Evolutionary conservation across 2,888 invertebrate species (phyloP).

Genomic region (Oxycera nigricornis): DNA sequence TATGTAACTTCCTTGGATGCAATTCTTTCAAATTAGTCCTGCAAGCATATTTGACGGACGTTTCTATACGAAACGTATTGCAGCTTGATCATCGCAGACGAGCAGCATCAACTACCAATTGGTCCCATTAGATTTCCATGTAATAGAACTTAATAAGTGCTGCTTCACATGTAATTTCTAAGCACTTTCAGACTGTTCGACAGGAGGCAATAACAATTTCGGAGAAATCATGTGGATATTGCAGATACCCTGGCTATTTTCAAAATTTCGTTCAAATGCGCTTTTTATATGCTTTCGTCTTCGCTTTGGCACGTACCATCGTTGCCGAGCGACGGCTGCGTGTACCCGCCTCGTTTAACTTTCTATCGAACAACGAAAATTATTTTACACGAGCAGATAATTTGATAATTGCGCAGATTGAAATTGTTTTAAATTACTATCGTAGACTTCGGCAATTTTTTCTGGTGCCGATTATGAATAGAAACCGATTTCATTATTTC

Average conservation of each 20-base stretch:
- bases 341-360: conserved; percentile 31
- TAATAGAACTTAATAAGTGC: conserved; percentile 25
- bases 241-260: conserved; percentile 12
- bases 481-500: not conserved
- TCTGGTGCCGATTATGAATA: not conserved
- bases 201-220: conserved; percentile 6
- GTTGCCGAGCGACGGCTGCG: not conserved
- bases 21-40: no score
- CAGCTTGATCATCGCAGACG: not conserved
- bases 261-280: conserved; percentile 2
- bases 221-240: conserved; percentile 26
- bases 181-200: conserved; percentile 11
- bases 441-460: conserved; percentile 24
- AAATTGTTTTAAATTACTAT: conserved; percentile 31
- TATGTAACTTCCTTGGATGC: no score
- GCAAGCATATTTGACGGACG: no score
- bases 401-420: conserved; percentile 33
- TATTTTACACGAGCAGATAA: conserved; percentile 35
- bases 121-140: conserved; percentile 4
- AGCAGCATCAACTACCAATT: conserved; percentile 1
- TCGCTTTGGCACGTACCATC: conserved; percentile 27
- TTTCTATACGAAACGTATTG: no score
- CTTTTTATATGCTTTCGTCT: conserved; percentile 23
- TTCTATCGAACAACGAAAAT: conserved; percentile 34
- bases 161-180: conserved; percentile 1